Evolutionary conservation across 2,797 vertebrate genomes (phyloP), one percentile per base, ranked within the genome.

Genomic region (Acomys russatus): DNA sequence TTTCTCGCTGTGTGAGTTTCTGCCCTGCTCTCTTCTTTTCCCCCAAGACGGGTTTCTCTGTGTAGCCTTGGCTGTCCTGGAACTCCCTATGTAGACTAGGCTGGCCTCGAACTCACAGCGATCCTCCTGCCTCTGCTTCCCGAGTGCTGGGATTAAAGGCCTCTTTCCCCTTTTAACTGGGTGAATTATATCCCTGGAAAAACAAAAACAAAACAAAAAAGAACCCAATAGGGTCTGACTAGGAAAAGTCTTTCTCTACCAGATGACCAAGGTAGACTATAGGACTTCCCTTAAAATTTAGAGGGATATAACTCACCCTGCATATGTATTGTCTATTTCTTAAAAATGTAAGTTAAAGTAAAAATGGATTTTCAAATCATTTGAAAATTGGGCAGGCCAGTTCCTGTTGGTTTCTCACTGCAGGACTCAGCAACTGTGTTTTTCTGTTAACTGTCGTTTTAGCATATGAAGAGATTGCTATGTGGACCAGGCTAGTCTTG

Each of bases 341-440:
- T 10, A 56, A 71, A 87, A 49, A 85, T 22, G 18, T 38, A 38
- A 59, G n/a, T 71, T 86, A n/a, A 68, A 86, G 28, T 54, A 70
- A 25, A 87, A 71, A 11, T 59, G 59, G n/a, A 74, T 33, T 74
- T 73, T 61, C 9, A 33, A 88, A 74, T 44, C 56, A 23, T 74
- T 77, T 84, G 54, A 77, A 54, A 78, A 79, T 5, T 22, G 44
- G 59, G 23, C n/a, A 18, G 49, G 33, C 64, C 3, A 0, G 35
- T 92, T 56, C 63, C 22, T 74, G 4, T 68, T 14, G 79, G 56
- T 71, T 80, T 49, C 33, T 77, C 25, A 18, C 64, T 23, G 15
- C 44, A 0, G 22, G 14, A 14, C 51, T 74, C 35, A 1, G 0
- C 28, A 5, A 14, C 18, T 11, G 8, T 44, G 1, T 1, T 83